Conservation (phyloP, 2,113 vertebrate species). For the Oxygymnocypris stewartii region DNA sequence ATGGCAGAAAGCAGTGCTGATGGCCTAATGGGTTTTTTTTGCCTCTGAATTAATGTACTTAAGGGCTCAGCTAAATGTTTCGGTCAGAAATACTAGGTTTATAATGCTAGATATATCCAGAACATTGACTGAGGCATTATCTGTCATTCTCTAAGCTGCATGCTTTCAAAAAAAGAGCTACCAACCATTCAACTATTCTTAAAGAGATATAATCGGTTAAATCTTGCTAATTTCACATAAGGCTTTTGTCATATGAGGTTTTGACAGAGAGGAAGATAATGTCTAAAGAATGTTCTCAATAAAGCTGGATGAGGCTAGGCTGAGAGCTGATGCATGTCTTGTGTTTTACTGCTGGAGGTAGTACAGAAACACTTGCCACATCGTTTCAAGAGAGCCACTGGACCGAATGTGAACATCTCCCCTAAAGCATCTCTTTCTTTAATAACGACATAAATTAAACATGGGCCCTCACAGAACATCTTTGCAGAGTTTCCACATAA, state of each 20-base stretch:
- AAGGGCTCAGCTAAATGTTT: slow-evolving; percentile 66
- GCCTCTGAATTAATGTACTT: slow-evolving; percentile 68
- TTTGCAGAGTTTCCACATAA: slow-evolving; percentile 48
- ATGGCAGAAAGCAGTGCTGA: slow-evolving; percentile 45
- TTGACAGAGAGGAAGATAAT: neutral
- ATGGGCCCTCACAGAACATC: slow-evolving; percentile 49
- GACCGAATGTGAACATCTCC: slow-evolving; percentile 58
- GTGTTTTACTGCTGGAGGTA: slow-evolving; percentile 32
- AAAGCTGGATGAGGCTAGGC: neutral
- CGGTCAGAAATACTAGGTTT: slow-evolving; percentile 40
- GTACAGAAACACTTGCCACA: neutral
- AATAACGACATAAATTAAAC: slow-evolving; percentile 64
- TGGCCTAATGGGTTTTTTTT: slow-evolving; percentile 64
- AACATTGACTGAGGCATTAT: slow-evolving; percentile 8
- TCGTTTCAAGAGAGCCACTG: slow-evolving; percentile 48
- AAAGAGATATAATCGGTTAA: neutral
- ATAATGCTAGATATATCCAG: neutral
- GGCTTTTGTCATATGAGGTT: neutral
- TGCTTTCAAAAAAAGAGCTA: neutral
- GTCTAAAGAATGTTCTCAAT: slow-evolving; percentile 10
- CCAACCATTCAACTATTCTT: neutral
- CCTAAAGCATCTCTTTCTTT: slow-evolving; percentile 61
- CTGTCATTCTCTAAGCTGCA: neutral
- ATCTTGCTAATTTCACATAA: neutral
- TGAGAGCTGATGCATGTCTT: slow-evolving; percentile 15